A percentile compares a stretch with the other conserved stretches of the same genome.
Evolutionary conservation across 2,888 invertebrate genomes (phyloP).

Genomic region (Ornithoptera priamus): DNA sequence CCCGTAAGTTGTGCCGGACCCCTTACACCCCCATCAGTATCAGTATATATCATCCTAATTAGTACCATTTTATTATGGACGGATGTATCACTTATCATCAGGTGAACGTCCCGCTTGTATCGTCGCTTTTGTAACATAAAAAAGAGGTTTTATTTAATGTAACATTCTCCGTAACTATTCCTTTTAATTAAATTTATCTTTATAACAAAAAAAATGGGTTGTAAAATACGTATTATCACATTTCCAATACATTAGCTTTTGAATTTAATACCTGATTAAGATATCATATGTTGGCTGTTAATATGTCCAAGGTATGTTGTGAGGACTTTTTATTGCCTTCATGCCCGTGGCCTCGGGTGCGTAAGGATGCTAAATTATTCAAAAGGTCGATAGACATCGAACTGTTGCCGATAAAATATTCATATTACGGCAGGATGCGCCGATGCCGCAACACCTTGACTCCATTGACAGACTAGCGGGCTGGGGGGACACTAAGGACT

Average conservation of each 20-base stretch:
- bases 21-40: too few relatives aligned
- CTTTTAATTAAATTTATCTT: conserved; percentile 9
- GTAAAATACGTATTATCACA: conserved; percentile 1
- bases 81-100: too few relatives aligned
- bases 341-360: conserved; percentile 7
- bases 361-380: conserved; percentile 33
- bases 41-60: too few relatives aligned
- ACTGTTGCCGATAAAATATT: conserved; percentile 40
- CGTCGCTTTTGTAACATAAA: too few relatives aligned
- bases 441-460: conserved; percentile 32
- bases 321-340: not conserved
- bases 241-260: not conserved
- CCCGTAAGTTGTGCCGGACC: too few relatives aligned
- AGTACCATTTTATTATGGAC: too few relatives aligned
- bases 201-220: not conserved
- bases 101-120: too few relatives aligned
- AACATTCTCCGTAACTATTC: too few relatives aligned
- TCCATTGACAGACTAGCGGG: conserved; percentile 31
- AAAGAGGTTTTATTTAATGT: too few relatives aligned
- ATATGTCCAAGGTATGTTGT: not conserved
- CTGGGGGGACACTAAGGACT: not conserved
- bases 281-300: conserved; percentile 7
- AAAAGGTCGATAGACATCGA: conserved; percentile 38
- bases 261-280: conserved; percentile 6
- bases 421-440: conserved; percentile 43